Conservation (phyloP, 2,797 vertebrate genomes). For the Sebastes nivosus region DNA sequence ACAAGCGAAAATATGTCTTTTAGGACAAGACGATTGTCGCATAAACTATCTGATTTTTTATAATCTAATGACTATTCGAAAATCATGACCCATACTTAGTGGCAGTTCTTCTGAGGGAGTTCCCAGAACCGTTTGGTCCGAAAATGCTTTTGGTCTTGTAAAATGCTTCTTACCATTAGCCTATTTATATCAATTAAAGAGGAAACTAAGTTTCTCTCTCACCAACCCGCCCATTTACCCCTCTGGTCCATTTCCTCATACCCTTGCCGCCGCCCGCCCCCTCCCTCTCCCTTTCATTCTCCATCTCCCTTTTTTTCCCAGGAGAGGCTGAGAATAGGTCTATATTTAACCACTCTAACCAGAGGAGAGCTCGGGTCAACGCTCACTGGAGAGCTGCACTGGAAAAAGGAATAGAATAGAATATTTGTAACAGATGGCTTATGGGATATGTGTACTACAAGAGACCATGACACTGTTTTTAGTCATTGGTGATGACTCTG, state of each 20-base stretch:
- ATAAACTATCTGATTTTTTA: neutral
- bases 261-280: neutral
- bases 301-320: constrained; percentile 36
- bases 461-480: constrained; percentile 1
- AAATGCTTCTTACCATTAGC: neutral
- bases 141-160: neutral
- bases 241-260: constrained; percentile 1
- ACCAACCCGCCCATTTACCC: neutral
- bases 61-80: neutral
- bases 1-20: no score
- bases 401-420: constrained; percentile 30
- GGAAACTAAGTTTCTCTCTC: neutral
- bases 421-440: neutral
- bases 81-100: neutral
- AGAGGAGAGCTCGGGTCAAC: constrained; percentile 58
- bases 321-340: constrained; percentile 56
- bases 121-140: neutral
- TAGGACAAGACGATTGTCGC: no score
- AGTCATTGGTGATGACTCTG: constrained; percentile 4
- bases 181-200: neutral
- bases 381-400: constrained; percentile 62
- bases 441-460: neutral
- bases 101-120: neutral
- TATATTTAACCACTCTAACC: constrained; percentile 67
- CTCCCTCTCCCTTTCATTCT: constrained; percentile 5